Percentiles rank a stretch among this genome's conserved stretches.
These are phyloP conservation scores for Syritta pipiens DNA, from an alignment of 2,888 invertebrate species.

Conservation along the genomic window DNA sequence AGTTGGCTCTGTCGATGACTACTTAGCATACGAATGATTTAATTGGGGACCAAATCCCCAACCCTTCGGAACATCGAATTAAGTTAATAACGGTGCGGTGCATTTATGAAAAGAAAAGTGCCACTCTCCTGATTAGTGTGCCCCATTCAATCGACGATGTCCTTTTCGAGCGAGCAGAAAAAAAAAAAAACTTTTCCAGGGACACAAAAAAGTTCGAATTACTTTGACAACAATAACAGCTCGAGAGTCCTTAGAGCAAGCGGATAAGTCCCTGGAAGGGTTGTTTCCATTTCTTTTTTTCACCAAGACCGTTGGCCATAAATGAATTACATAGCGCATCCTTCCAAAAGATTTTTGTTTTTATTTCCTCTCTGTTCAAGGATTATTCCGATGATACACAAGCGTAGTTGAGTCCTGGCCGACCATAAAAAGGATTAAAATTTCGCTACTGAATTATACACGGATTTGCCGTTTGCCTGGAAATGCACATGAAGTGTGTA, in stretches of 20 bases:
- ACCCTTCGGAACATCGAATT: slow-evolving; percentile 34
- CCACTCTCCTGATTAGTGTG: no score
- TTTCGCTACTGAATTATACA: slow-evolving; percentile 36
- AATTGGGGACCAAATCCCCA: slow-evolving; percentile 63
- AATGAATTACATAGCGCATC: slow-evolving; percentile 24
- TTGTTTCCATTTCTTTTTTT: not conserved
- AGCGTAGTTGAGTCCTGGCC: not conserved
- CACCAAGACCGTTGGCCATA: not conserved
- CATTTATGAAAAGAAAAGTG: slow-evolving; percentile 40
- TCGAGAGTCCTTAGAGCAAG: not conserved
- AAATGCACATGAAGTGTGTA: slow-evolving; percentile 23
- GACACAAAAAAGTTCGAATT: slow-evolving; percentile 16
- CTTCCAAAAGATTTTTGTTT: not conserved
- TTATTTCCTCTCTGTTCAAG: slow-evolving; percentile 7
- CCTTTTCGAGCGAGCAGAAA: no score
- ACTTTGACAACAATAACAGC: slow-evolving; percentile 18
- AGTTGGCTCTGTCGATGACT: no score
- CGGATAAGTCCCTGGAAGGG: no score
- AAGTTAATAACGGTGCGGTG: slow-evolving; percentile 41
- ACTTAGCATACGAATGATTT: slow-evolving; percentile 73
- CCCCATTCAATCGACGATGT: not conserved
- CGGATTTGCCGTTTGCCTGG: slow-evolving; percentile 18
- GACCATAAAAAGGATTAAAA: slow-evolving; percentile 36
- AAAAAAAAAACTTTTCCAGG: slow-evolving; percentile 22
- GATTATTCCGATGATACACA: not conserved